These are phyloP conservation scores for Deilephila porcellus DNA, from an alignment of 2,888 invertebrate genomes.

Conservation along the genomic window DNA sequence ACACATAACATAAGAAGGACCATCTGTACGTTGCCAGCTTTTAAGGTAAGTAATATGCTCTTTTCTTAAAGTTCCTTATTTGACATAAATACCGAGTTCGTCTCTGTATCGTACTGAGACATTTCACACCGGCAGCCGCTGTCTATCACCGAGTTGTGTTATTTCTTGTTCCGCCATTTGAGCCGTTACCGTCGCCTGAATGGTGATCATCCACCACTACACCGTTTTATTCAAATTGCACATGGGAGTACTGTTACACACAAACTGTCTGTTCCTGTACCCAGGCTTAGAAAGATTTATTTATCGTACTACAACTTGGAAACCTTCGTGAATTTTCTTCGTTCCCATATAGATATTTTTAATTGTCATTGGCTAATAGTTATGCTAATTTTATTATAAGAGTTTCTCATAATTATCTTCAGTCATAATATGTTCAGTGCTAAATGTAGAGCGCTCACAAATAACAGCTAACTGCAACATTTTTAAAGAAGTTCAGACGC, in stretches of 20 bases:
- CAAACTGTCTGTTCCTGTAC: neutral
- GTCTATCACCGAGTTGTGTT: slow-evolving; percentile 14
- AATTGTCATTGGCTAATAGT: too few species aligned
- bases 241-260: neutral
- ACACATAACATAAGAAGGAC: too few species aligned
- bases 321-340: too few species aligned
- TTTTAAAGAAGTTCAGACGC: too few species aligned
- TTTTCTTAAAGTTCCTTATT: neutral
- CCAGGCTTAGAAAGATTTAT: neutral
- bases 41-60: too few species aligned
- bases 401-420: too few species aligned
- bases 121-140: slow-evolving; percentile 27
- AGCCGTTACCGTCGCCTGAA: slow-evolving; percentile 21
- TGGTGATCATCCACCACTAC: slow-evolving; percentile 18
- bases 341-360: too few species aligned
- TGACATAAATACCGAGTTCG: neutral
- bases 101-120: slow-evolving; percentile 20
- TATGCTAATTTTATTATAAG: too few species aligned
- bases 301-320: neutral
- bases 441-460: too few species aligned
- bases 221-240: slow-evolving; percentile 6
- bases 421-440: too few species aligned
- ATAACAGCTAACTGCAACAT: too few species aligned
- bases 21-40: too few species aligned
- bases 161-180: slow-evolving; percentile 24